Conservation (phyloP, 2,888 invertebrate species). For the Mamestra brassicae region DNA sequence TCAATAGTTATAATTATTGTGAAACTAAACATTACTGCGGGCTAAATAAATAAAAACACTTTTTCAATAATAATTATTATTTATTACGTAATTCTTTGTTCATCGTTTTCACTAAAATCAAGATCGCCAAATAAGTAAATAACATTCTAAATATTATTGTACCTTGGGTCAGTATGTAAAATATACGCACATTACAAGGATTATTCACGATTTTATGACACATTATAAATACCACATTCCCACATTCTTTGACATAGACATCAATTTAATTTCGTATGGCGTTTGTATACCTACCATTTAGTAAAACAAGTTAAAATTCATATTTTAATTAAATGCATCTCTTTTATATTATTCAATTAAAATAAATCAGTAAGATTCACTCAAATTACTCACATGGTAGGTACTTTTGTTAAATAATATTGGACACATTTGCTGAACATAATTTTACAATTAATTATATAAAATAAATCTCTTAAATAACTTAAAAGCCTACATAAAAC, state of each 20-base stretch:
- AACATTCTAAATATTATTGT: constrained; percentile 64
- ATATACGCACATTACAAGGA: constrained; percentile 63
- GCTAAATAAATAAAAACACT: constrained; percentile 60
- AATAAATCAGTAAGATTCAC: constrained; percentile 46
- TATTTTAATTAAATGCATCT: constrained; percentile 59
- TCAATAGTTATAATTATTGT: constrained; percentile 62
- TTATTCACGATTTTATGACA: constrained; percentile 68
- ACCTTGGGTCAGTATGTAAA: constrained; percentile 64
- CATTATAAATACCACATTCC: constrained; percentile 63
- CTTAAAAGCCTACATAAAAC: constrained; percentile 89
- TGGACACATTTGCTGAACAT: constrained; percentile 65
- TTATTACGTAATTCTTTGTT: constrained; percentile 86
- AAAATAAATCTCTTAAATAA: constrained; percentile 81
- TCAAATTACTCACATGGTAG: constrained; percentile 48
- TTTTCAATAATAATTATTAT: constrained; percentile 75
- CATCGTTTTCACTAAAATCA: constrained; percentile 71
- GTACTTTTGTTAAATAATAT: constrained; percentile 47
- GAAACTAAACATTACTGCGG: constrained; percentile 38
- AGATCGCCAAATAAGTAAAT: constrained; percentile 69
- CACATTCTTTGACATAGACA: constrained; percentile 62
- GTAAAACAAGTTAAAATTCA: constrained; percentile 28
- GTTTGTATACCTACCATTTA: constrained; percentile 53
- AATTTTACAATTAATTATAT: constrained; percentile 71
- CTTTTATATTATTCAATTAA: constrained; percentile 37
- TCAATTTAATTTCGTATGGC: constrained; percentile 59